Conservation (phyloP, 2,113 vertebrate species). For the Mormyrus lacerda region DNA sequence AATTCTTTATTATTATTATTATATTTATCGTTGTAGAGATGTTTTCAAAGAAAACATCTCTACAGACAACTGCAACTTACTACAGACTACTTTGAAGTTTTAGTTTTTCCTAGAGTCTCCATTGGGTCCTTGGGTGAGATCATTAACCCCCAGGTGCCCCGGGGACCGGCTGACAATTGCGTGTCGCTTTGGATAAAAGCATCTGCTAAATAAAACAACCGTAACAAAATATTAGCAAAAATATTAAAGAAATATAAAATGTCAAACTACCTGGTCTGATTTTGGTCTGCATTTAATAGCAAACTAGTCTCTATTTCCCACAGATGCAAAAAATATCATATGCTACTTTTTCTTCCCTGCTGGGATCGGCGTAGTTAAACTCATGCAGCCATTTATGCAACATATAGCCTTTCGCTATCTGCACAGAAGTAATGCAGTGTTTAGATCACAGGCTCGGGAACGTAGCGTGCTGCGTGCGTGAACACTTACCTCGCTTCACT, state of each 20-base stretch:
- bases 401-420: background rate
- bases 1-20: background rate
- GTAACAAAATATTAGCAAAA: background rate
- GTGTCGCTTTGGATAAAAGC: background rate
- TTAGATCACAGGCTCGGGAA: background rate
- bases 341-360: background rate
- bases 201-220: background rate
- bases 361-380: background rate
- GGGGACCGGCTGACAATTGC: background rate
- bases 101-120: background rate
- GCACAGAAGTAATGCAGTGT: background rate
- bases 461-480: background rate
- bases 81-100: background rate
- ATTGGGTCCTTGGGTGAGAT: background rate
- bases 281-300: background rate
- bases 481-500: background rate
- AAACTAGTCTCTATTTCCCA: background rate
- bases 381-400: background rate
- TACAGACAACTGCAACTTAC: background rate
- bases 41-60: background rate
- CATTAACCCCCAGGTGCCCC: background rate
- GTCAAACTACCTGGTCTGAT: background rate
- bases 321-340: background rate
- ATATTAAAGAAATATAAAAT: background rate
- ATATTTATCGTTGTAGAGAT: background rate